Conservation (phyloP, 2,113 vertebrate genomes). For the Onychostruthus taczanowskii region DNA sequence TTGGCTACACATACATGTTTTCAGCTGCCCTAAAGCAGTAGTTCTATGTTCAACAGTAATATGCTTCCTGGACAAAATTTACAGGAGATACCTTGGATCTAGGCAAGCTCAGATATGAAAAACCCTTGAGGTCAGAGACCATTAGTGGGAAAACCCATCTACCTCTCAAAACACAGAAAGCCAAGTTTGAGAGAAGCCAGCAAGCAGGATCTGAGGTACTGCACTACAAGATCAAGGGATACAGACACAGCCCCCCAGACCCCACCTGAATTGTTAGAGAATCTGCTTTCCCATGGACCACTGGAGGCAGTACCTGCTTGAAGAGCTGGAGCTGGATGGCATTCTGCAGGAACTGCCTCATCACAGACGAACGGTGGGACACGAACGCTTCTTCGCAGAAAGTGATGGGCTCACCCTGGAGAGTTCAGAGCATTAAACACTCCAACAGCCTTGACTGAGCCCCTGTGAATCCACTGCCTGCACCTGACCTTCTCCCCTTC, state of each 20-base stretch:
- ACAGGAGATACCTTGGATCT: background rate
- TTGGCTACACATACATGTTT: background rate
- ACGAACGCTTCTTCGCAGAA: constrained; percentile 91
- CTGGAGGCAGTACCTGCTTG: constrained; percentile 83
- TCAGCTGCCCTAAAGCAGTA: background rate
- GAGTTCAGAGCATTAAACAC: background rate
- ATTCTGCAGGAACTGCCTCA: constrained; percentile 94
- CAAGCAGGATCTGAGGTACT: background rate
- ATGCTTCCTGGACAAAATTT: background rate
- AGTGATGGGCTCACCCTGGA: constrained; percentile 92
- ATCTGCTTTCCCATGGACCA: background rate
- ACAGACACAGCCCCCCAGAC: background rate
- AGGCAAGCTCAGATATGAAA: background rate
- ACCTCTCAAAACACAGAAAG: background rate
- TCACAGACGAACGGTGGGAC: constrained; percentile 90
- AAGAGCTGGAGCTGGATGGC: constrained; percentile 97
- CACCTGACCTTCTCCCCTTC: background rate
- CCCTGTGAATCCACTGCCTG: background rate
- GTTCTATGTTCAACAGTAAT: background rate
- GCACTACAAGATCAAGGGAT: background rate
- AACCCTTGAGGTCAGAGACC: background rate
- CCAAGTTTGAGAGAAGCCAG: background rate
- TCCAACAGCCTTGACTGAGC: background rate
- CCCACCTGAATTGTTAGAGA: background rate
- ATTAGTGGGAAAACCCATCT: background rate